A percentile compares a stretch with the other conserved stretches of the same genome.
Evolutionary conservation across 2,888 invertebrate species (phyloP).

Genomic region (Mycogona germanica): DNA sequence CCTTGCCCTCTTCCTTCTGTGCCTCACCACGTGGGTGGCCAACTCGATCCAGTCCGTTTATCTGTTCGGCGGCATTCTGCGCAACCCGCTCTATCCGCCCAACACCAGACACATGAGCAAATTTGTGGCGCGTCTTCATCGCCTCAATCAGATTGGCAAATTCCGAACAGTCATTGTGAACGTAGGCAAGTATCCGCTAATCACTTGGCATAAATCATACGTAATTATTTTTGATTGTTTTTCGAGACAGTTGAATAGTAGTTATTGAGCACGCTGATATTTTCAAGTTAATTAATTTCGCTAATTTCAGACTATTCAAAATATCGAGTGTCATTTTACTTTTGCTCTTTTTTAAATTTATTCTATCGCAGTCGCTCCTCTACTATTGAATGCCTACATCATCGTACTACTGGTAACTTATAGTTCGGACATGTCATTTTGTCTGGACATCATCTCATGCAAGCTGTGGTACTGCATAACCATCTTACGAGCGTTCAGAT

Average conservation of each 20-base stretch:
- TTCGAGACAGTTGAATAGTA: neutral
- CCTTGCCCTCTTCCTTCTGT: constrained; percentile 1
- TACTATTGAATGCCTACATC: constrained; percentile 10
- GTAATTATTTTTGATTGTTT: neutral
- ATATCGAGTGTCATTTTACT: no score
- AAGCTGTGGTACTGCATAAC: neutral
- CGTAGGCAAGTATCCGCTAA: neutral
- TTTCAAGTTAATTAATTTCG: neutral
- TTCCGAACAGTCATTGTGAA: neutral
- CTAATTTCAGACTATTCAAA: no score
- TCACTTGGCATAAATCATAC: neutral
- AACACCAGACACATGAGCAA: neutral
- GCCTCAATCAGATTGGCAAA: neutral
- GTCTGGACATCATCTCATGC: neutral
- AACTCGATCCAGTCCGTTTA: constrained; percentile 4
- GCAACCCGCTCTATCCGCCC: constrained; percentile 5
- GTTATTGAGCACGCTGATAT: neutral
- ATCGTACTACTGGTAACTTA: neutral
- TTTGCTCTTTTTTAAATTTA: neutral
- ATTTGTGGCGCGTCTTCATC: neutral
- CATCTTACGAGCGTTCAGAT: constrained; percentile 16
- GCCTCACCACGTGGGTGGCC: neutral
- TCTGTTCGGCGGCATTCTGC: neutral
- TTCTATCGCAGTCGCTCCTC: constrained; percentile 3
- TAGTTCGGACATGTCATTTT: no score